phyloP scores from a whole-genome alignment of 2,113 vertebrate species.

The Hippocampus mohnikei region DNA sequence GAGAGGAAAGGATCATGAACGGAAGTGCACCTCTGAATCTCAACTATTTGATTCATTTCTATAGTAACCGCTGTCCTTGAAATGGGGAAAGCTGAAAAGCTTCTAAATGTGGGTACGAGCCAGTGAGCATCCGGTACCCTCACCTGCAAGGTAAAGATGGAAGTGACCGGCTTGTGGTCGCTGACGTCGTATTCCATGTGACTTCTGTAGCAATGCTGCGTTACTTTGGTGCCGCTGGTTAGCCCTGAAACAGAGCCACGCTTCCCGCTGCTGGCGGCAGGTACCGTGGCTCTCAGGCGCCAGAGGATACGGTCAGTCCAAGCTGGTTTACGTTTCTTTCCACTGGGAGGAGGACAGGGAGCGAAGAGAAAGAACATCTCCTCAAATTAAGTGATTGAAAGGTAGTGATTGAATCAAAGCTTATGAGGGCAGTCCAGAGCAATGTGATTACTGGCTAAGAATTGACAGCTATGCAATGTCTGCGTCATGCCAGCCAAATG shows the following conservation, averaged over 20 bases:
- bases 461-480: neutral
- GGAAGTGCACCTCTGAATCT: neutral
- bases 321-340: constrained; percentile 95
- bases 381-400: neutral
- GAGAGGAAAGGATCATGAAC: constrained; percentile 8
- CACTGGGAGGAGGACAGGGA: constrained; percentile 62
- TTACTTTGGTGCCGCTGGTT: constrained; percentile 76
- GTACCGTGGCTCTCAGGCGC: constrained; percentile 73
- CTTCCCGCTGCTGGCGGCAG: constrained; percentile 71
- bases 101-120: no score
- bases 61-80: no score
- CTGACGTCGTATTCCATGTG: constrained; percentile 92
- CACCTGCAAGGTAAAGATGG: constrained; percentile 89
- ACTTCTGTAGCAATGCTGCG: constrained; percentile 87
- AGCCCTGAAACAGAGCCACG: constrained; percentile 63
- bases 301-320: constrained; percentile 97
- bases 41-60: neutral
- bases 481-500: no score
- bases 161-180: constrained; percentile 95
- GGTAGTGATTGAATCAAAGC: neutral
- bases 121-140: constrained; percentile 25
- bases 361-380: neutral
- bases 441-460: constrained; percentile 22
- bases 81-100: no score
- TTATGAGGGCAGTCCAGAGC: neutral